Evolutionary conservation across 2,888 invertebrate species (phyloP), one percentile per base, ranked within the genome.

Genomic region (Drosophila demipolita): DNA sequence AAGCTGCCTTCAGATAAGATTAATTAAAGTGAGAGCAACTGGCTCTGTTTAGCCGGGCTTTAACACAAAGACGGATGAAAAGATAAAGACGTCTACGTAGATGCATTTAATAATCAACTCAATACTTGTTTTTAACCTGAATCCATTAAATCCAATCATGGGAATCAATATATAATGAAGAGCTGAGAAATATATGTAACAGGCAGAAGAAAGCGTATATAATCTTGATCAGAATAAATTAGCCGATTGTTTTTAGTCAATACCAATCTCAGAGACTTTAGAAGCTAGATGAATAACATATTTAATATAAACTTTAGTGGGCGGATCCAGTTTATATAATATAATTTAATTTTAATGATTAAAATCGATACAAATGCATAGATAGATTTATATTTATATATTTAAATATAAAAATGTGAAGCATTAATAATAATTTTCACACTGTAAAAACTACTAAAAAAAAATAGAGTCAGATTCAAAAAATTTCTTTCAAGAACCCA

Each of bases 1-100:
- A 64, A 33, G 48, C 64, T 64, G 61, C 23, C 53, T 26, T n/a
- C n/a, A 23, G 40, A 15, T 50, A n/a, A 29, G 17, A 48, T 55
- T 40, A 49, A 66, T 32, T 54, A 15, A 15, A 53, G 26, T 35
- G n/a, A 20, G 57, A 11, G 17, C 23, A 38, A 29, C 23, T 11
- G 17, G 36, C 12, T 12, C 4, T 36, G 6, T 6, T 5, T 29
- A n/a, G 17, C 26, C 11, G 11, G 15, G 15, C 45, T 45, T 20
- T 7, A 20, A 45, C 7, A 45, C 15, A 23, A 54, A 53, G 26
- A 17, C 23, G 5, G 7, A 45, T 45, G 3, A 20, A 23, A 1
- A 45, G 23, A 45, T 23, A 20, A 45, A 20, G 20, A 1, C 11
- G 6, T 11, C 11, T 42, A 42, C 11, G 42, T 45, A 7, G 4